phyloP scores from a whole-genome alignment of 2,888 invertebrate genomes.

The Argyra leucocephala region DNA sequence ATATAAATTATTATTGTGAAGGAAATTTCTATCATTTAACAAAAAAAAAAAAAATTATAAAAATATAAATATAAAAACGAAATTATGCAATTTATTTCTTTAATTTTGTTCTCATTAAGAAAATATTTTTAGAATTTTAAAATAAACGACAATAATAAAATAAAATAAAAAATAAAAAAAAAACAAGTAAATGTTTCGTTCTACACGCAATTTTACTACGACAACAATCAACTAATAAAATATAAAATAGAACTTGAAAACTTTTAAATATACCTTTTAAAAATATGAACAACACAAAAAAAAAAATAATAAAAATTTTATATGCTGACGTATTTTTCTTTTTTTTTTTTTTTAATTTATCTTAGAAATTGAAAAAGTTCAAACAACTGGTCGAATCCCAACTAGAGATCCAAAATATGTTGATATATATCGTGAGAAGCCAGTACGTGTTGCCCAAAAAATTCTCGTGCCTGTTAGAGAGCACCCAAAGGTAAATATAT shows the following conservation, averaged over 20 bases:
- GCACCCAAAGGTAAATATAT: slow-evolving; percentile 36
- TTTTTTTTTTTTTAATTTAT: slow-evolving; percentile 25
- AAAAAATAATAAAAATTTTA: neutral
- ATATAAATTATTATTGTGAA: too few relatives aligned
- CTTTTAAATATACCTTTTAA: too few relatives aligned
- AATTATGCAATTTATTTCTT: neutral
- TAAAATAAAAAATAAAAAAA: too few relatives aligned
- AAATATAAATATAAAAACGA: neutral
- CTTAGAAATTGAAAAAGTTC: slow-evolving; percentile 67
- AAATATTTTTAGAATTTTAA: neutral
- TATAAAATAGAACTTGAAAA: too few relatives aligned
- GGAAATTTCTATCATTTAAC: too few relatives aligned
- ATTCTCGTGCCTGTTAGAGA: slow-evolving; percentile 44
- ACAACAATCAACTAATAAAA: too few relatives aligned
- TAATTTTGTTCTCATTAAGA: neutral
- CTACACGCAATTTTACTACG: neutral
- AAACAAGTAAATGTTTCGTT: too few relatives aligned
- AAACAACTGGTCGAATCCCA: slow-evolving; percentile 57
- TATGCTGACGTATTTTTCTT: neutral
- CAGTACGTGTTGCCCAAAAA: slow-evolving; percentile 39
- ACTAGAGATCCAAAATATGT: slow-evolving; percentile 58
- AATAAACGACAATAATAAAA: too few relatives aligned
- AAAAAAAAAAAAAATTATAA: too few relatives aligned
- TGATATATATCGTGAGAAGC: slow-evolving; percentile 59
- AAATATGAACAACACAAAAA: too few relatives aligned